These are phyloP conservation scores for Stigmatopora nigra DNA, from an alignment of 2,113 vertebrate genomes.

Conservation along the genomic window DNA sequence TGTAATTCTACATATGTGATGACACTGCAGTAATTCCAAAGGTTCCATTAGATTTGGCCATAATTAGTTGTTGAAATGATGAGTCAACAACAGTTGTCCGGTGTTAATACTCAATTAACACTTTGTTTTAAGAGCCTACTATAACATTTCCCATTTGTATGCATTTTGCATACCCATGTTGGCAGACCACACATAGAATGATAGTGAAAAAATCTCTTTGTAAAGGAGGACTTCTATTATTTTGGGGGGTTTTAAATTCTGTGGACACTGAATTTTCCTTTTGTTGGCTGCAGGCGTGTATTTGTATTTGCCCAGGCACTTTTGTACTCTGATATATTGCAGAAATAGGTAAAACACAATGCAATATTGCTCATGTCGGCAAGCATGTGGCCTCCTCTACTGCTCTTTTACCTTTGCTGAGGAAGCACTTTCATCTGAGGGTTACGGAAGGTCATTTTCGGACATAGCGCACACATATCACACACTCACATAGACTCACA, in stretches of 20 bases:
- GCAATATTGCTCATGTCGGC: constrained; percentile 30
- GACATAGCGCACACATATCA: constrained; percentile 30
- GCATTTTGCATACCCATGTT: constrained; percentile 49
- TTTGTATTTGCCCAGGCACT: constrained; percentile 47
- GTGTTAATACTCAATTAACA: constrained; percentile 45
- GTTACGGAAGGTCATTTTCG: constrained; percentile 60
- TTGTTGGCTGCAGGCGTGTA: constrained; percentile 52
- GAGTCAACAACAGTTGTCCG: constrained; percentile 41
- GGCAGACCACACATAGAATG: constrained; percentile 32
- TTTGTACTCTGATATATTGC: constrained; percentile 60
- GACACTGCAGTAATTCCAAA: constrained; percentile 17
- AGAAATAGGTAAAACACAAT: constrained; percentile 50
- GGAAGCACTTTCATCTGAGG: constrained; percentile 48
- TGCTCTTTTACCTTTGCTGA: constrained; percentile 56
- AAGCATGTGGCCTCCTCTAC: constrained; percentile 30
- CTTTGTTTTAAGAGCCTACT: constrained; percentile 28
- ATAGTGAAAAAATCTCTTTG: constrained; percentile 43
- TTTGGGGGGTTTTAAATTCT: constrained; percentile 54
- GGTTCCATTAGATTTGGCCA: constrained; percentile 20
- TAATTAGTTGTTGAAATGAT: constrained; percentile 37
- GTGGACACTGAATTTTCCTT: constrained; percentile 55
- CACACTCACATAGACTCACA: neutral
- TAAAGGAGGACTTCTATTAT: constrained; percentile 44
- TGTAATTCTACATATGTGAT: constrained; percentile 12
- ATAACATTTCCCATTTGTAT: constrained; percentile 52